These are phyloP conservation scores for Drosophila antonietae DNA, from an alignment of 2,888 invertebrate species.

Conservation along the genomic window DNA sequence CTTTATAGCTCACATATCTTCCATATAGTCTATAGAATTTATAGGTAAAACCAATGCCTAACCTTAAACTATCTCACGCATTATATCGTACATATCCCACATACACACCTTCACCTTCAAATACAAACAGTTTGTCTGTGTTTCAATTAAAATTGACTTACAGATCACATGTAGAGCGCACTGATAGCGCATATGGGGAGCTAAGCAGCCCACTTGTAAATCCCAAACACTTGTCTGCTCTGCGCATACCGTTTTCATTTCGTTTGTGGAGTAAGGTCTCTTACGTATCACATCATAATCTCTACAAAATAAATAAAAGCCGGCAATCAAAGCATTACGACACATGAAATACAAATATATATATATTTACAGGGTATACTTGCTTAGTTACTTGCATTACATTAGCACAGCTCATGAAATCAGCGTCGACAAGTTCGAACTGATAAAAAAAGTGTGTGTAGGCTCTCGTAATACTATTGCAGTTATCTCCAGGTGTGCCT, in stretches of 20 bases:
- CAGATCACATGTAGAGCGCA: conserved; percentile 2
- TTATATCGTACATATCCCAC: not conserved
- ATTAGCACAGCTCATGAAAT: conserved; percentile 43
- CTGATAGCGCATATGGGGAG: not conserved
- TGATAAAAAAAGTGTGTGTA: conserved; percentile 42
- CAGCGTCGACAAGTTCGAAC: conserved; percentile 28
- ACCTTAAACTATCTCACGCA: not conserved
- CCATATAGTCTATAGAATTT: too few relatives aligned
- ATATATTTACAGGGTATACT: conserved; percentile 2
- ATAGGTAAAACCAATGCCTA: not conserved
- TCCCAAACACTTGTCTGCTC: conserved; percentile 3
- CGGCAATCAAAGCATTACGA: conserved; percentile 32
- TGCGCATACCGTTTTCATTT: not conserved
- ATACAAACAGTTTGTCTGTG: not conserved
- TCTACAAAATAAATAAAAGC: conserved; percentile 38
- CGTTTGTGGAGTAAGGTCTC: conserved; percentile 44
- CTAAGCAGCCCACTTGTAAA: conserved; percentile 20
- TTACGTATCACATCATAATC: conserved; percentile 44
- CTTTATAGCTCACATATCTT: too few relatives aligned
- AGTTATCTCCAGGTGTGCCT: conserved; percentile 66
- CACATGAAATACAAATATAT: conserved; percentile 3
- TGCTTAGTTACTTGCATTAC: conserved; percentile 40
- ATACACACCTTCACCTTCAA: not conserved
- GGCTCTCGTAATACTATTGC: conserved; percentile 51
- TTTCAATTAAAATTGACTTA: not conserved